phyloP scores from a whole-genome alignment of 1,140 invertebrate species.

The Drosophila fuyamai region DNA sequence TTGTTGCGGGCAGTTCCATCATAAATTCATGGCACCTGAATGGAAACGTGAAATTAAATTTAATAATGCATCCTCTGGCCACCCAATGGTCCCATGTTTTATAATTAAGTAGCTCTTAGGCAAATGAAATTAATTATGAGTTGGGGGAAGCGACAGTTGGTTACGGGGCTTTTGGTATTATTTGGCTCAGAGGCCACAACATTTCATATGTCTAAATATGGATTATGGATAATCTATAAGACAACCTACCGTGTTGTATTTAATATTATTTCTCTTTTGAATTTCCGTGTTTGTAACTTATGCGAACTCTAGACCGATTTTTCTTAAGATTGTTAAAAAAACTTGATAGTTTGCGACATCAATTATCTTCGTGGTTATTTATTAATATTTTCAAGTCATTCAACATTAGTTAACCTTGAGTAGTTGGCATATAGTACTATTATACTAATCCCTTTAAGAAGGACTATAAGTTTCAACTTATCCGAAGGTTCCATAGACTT shows the following conservation, averaged over 20 bases:
- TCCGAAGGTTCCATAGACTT: constrained; percentile 8
- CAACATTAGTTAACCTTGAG: neutral
- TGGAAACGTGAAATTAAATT: constrained; percentile 40
- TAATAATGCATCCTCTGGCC: constrained; percentile 54
- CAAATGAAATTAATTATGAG: constrained; percentile 49
- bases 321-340: too few species aligned
- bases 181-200: constrained; percentile 4
- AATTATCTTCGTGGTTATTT: too few species aligned
- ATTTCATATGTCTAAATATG: too few species aligned
- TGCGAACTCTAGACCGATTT: too few species aligned
- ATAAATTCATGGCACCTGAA: constrained; percentile 50
- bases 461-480: neutral
- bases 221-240: too few species aligned
- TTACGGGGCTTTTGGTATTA: neutral
- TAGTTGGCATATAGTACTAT: neutral
- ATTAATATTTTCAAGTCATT: too few species aligned
- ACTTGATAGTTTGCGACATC: too few species aligned
- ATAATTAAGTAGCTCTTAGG: constrained; percentile 67
- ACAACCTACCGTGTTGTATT: too few species aligned
- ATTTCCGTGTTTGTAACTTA: too few species aligned
- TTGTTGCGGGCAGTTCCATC: constrained; percentile 13
- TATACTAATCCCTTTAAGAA: neutral
- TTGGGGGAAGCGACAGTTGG: constrained; percentile 30
- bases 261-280: too few species aligned
- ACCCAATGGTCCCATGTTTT: constrained; percentile 42